These are phyloP conservation scores for Myotis brandtii DNA, from an alignment of 2,113 vertebrate species.

Conservation along the genomic window DNA sequence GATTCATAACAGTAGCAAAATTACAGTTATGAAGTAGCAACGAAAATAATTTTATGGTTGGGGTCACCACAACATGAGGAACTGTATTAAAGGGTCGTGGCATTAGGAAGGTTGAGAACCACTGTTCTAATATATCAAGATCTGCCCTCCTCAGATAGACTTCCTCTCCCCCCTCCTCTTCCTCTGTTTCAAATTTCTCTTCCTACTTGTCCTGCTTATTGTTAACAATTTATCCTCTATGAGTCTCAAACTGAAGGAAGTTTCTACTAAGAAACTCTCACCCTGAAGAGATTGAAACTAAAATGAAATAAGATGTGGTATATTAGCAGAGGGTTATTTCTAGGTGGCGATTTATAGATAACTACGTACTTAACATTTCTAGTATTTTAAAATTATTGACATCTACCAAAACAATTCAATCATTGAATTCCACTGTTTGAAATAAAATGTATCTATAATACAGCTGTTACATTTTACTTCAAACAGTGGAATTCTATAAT, in stretches of 20 bases:
- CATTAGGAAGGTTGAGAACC: too few species aligned
- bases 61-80: too few species aligned
- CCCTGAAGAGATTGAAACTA: neutral
- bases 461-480: neutral
- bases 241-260: neutral
- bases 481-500: neutral
- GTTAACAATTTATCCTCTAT: neutral
- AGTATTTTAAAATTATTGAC: neutral
- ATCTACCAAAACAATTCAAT: neutral
- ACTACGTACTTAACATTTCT: neutral
- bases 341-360: neutral
- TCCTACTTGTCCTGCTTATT: neutral
- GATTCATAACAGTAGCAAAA: too few species aligned
- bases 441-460: neutral
- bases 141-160: neutral
- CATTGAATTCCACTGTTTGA: neutral
- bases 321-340: neutral
- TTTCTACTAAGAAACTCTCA: neutral
- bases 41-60: too few species aligned
- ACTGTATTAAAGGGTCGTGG: too few species aligned
- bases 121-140: neutral
- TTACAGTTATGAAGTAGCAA: too few species aligned
- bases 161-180: neutral
- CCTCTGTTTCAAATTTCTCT: neutral
- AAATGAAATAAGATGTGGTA: neutral